phyloP scores from a whole-genome alignment of 2,888 invertebrate genomes.

The Rugalucina vietnamica region DNA sequence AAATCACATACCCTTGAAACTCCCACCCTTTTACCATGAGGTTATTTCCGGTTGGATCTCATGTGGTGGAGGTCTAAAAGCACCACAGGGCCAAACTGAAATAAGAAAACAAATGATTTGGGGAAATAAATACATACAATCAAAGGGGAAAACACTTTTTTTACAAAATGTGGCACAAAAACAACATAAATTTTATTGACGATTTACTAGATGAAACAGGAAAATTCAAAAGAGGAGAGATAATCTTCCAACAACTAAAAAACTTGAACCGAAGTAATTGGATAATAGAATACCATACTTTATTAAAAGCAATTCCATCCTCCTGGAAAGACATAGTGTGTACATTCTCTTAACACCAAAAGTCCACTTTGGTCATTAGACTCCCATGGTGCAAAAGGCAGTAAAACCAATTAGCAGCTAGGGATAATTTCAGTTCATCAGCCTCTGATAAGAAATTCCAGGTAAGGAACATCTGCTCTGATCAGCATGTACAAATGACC shows the following conservation, averaged over 20 bases:
- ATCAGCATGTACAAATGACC: too few relatives aligned
- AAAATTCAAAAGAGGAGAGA: not conserved
- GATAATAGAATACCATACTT: not conserved
- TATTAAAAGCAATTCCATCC: not conserved
- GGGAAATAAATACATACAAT: slow-evolving; percentile 1
- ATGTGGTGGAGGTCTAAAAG: not conserved
- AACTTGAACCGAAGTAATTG: not conserved
- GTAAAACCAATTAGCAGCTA: too few relatives aligned
- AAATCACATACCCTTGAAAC: not conserved
- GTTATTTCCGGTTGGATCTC: not conserved
- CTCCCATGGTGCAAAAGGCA: too few relatives aligned
- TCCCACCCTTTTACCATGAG: not conserved
- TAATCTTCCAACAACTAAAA: not conserved
- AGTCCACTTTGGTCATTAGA: too few relatives aligned
- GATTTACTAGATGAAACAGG: not conserved
- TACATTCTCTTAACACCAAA: too few relatives aligned
- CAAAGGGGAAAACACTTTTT: not conserved
- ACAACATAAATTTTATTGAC: not conserved
- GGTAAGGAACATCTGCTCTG: too few relatives aligned
- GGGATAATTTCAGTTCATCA: too few relatives aligned
- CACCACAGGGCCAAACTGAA: not conserved
- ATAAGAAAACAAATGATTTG: not conserved
- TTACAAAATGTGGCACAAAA: not conserved
- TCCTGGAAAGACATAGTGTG: not conserved
- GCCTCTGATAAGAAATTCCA: too few relatives aligned